phyloP scores from a whole-genome alignment of 2,797 vertebrate species.

The Furcifer pardalis region DNA sequence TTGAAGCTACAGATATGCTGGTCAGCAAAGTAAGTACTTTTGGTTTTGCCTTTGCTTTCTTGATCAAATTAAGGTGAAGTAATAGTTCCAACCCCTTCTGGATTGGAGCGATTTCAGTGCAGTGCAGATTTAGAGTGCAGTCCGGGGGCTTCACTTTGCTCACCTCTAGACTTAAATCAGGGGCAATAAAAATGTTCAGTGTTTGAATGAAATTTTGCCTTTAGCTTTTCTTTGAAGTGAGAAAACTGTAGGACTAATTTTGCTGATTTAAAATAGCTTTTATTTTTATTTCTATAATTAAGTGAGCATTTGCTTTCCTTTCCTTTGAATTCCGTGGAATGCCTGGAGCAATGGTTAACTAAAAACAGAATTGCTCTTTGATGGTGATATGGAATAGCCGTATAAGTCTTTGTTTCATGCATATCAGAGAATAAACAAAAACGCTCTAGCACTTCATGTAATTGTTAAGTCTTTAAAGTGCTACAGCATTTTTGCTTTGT shows the following conservation, averaged over 20 bases:
- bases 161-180: no score
- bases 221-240: neutral
- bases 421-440: no score
- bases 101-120: neutral
- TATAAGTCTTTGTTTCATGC: no score
- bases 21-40: constrained; percentile 89
- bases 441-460: no score
- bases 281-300: neutral
- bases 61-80: neutral
- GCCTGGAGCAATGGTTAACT: neutral
- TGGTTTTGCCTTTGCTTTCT: neutral
- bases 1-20: constrained; percentile 93
- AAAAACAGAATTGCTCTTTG: neutral
- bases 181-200: neutral
- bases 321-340: neutral
- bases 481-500: no score
- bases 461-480: no score
- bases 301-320: neutral
- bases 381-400: no score
- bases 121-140: no score
- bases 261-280: neutral
- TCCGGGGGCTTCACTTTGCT: no score
- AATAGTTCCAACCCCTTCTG: neutral
- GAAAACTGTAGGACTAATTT: neutral
- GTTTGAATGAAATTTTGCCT: neutral